Conservation (phyloP, 2,888 invertebrate genomes). For the Troglohyphantes excavatus region DNA sequence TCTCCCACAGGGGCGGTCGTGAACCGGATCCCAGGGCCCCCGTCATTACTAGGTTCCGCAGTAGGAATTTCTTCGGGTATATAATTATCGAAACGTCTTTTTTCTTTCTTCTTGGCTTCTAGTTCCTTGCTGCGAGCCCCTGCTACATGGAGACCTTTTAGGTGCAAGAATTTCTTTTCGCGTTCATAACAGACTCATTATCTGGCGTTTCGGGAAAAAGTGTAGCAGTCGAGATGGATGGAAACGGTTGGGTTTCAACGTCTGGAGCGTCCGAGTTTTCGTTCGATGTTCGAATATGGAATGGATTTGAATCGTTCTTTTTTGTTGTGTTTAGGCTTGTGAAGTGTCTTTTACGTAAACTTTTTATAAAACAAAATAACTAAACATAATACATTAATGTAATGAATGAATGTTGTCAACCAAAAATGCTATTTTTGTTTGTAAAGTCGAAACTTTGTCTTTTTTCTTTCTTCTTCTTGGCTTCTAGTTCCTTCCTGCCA, state of each 20-base stretch:
- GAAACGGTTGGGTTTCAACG: constrained; percentile 23
- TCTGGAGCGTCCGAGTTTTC: neutral
- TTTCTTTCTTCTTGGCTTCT: constrained; percentile 20
- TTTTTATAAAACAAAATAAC: too few species aligned
- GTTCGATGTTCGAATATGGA: too few species aligned
- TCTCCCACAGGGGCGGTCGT: neutral
- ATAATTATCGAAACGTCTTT: constrained; percentile 60
- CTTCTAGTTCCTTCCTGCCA: neutral
- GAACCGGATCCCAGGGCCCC: constrained; percentile 64
- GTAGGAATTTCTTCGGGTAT: constrained; percentile 46
- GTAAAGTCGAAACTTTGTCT: constrained; percentile 28
- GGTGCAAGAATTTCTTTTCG: constrained; percentile 12
- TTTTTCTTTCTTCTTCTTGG: constrained; percentile 28
- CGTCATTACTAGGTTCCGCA: constrained; percentile 69
- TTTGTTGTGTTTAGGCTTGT: too few species aligned
- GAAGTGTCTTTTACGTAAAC: too few species aligned
- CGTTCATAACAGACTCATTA: constrained; percentile 54
- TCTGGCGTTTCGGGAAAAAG: constrained; percentile 15
- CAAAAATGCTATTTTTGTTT: too few species aligned
- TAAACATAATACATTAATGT: too few species aligned
- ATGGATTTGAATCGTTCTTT: too few species aligned
- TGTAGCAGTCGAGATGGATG: neutral
- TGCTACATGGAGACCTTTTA: neutral
- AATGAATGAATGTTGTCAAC: too few species aligned
- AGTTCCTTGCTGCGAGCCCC: neutral